Conservation (phyloP, 2,113 vertebrate species). For the Prionailurus viverrinus region DNA sequence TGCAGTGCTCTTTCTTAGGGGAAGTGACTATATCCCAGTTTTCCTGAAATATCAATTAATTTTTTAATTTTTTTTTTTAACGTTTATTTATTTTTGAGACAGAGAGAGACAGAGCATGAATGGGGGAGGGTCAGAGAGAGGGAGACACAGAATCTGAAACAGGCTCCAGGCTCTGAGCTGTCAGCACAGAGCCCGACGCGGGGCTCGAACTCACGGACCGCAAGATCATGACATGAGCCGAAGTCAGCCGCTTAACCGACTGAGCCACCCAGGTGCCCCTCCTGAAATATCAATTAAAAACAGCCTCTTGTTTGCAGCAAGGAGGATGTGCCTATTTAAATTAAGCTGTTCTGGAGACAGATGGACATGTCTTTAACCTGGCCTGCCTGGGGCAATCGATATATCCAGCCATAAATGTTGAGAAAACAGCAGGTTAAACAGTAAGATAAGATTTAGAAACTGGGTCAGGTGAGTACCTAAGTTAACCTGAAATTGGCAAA, state of each 20-base stretch:
- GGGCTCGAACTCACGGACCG: no score
- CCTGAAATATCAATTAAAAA: conserved; percentile 16
- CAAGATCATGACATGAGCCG: no score
- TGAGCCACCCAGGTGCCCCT: background rate
- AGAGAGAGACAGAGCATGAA: no score
- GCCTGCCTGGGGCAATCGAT: background rate
- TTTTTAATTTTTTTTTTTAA: no score
- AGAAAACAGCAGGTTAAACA: background rate
- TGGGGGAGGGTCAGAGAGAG: no score
- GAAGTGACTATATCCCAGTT: background rate
- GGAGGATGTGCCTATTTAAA: background rate
- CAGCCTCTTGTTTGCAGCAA: background rate
- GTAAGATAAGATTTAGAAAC: background rate
- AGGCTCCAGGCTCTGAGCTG: no score
- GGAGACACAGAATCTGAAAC: no score
- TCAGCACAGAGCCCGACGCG: no score
- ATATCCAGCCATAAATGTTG: background rate
- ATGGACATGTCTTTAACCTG: background rate
- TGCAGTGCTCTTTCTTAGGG: background rate
- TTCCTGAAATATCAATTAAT: conserved; percentile 28
- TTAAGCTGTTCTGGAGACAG: background rate
- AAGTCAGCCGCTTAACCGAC: no score
- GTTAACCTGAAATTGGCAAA: background rate
- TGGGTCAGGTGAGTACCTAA: background rate
- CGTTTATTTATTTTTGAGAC: no score